Base-by-base conservation (phyloP, 2,888 invertebrate genomes). In the Osedax fenrisi region DNA sequence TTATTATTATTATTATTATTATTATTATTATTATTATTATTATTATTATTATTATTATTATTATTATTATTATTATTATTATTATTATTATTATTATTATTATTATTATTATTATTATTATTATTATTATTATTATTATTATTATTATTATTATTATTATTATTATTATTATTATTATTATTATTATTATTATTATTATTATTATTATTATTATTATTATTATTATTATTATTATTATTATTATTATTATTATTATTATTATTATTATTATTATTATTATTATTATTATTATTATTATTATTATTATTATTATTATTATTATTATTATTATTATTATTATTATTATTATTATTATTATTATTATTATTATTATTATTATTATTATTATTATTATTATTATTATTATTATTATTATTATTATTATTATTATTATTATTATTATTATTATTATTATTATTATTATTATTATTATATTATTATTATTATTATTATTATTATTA, bases 41-140 rank as follows among this genome's bases (percentile, higher is more conserved):
- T 69, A 0, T 27, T 69, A 0, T 27, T 69, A 0, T 27, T 69
- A 0, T 1, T 72, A 0, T 22, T 72, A 10, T 22, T 69, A 0
- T 22, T 69, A 0, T 66, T 72, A 0, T 66, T 72, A 0, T 66
- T 72, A 17, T 22, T 72, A 17, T 66, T 72, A 17, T 66, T 72
- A 17, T 66, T 71, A 17, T 22, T 72, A 0, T 22, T 72, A 0
- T 1, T 72, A 17, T 66, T 72, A 0, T 66, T 72, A 17, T 22
- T 72, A 17, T 66, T 72, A 17, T 66, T 72, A 17, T 66, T 72
- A 17, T 22, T 72, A 17, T 66, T 72, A 17, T 66, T 72, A 17
- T 27, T 69, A 13, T 27, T 69, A 13, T 27, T 69, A 0, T 27
- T 1, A 13, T 27, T 69, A 13, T 1, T 69, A 13, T 27, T 69